Evolutionary conservation across 2,797 vertebrate species (phyloP), one percentile per base, ranked within the genome.

Genomic region (Otolemur crassicaudatus): DNA sequence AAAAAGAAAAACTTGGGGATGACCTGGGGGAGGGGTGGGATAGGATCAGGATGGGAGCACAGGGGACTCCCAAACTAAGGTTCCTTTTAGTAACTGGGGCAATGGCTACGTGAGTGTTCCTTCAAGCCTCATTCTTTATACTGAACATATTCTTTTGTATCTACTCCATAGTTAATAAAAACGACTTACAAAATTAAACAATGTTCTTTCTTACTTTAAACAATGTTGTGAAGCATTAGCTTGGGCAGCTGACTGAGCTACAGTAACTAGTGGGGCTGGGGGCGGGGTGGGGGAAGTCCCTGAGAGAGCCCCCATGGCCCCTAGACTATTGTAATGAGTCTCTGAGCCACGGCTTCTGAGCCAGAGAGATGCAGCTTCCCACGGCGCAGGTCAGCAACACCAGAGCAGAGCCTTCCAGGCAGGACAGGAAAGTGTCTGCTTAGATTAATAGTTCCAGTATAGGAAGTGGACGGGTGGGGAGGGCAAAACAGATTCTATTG

Each of bases 161-260:
- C 86, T 20, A 84, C n/a, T 90, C 73, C 40, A 16, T 70, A 84
- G 75, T 95, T 73, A 76, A 84, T 49, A 43, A 73, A 94, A 56
- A 43, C 40, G 85, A 72, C n/a, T 76, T 80, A 87, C 60, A 84
- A 79, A 90, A 77, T 37, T 37, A 80, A 75, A 91, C 61, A 61
- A 46, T 34, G 76, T 83, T 80, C 34, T 46, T 84, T 81, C 93
- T 90, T 60, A 83, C 65, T 88, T 92, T 49, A 56, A 92, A 60
- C 67, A 77, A 20, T n/a, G 67, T 49, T 87, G 58, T 11, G 9
- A 82, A 85, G 69, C 49, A 37, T 29, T 29, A 67, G 40, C 58
- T 19, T 46, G n/a, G 79, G 25, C 43, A 63, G 69, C 7, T 43
- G 37, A 67, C 88, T 34, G 61, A 61, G 79, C 69, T 7, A 79